Base-by-base conservation (phyloP, 2,113 vertebrate species). In the Saimiri boliviensis region DNA sequence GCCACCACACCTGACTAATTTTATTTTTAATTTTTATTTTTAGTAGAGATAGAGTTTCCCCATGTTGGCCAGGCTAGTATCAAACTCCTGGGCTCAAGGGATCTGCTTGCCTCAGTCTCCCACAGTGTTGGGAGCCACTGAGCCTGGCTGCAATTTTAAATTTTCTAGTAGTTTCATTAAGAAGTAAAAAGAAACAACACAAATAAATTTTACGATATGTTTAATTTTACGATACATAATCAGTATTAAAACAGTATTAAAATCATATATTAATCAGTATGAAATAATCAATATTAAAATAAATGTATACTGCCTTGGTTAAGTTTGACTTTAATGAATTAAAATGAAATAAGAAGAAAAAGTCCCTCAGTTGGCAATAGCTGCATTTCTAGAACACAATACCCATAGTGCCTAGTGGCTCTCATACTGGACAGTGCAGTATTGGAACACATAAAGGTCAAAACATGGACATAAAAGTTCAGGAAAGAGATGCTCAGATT, bases 161-260 rank as follows among this genome's bases (percentile, higher is more conserved):
- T 49, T 77, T 86, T 95, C 71, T 56, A 60, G 42, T 54, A 84
- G 35, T 10, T 12, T 84, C 30, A 11, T 23, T 94, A 17, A 92
- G 79, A 85, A 91, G 27, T 35, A 49, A 96, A 54, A 95, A 73
- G 21, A 92, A 89, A 89, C 0, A 14, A 68, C 47, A 32, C n/a
- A 82, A 93, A 85, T 74, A 37, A 45, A 63, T 45, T 87, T 87
- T 84, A n/a, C n/a, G 21, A 40, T 73, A 37, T 58, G 11, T 81
- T 95, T 86, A 85, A 84, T 71, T 90, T 42, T 14, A 85, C 85
- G 35, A 54, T 32, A 77, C 58, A 20, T 79, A 60, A 58, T 52
- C 45, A 95, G 56, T 91, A 89, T 37, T 77, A 83, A 88, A 86
- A 60, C 8, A 90, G 49, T 52, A 52, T 52, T 52, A 52, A 52